phyloP scores from a whole-genome alignment of 2,797 vertebrate genomes.

The Adrianichthys oophorus region DNA sequence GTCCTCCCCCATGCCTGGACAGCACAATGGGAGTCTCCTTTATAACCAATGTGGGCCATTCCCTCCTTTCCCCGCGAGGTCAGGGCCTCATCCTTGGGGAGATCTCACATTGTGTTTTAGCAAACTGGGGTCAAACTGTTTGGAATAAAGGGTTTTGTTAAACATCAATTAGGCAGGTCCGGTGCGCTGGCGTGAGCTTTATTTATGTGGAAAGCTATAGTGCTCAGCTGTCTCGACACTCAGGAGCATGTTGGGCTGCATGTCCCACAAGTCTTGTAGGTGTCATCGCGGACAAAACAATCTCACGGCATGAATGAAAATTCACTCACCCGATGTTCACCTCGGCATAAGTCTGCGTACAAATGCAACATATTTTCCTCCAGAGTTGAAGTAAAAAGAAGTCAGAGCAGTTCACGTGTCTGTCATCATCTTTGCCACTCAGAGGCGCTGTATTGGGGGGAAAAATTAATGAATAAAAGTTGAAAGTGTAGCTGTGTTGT shows the following conservation, averaged over 20 bases:
- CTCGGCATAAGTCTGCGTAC: constrained; percentile 49
- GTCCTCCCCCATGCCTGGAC: constrained; percentile 73
- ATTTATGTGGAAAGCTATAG: constrained; percentile 79
- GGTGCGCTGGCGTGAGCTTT: constrained; percentile 72
- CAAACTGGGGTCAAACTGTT: constrained; percentile 82
- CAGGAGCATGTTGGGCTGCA: constrained; percentile 39
- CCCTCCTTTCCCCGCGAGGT: constrained; percentile 72
- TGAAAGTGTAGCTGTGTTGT: constrained; percentile 72
- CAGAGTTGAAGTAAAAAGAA: background rate
- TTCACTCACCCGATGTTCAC: constrained; percentile 45
- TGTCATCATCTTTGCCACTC: constrained; percentile 53
- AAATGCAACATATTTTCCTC: constrained; percentile 7
- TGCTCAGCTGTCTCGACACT: constrained; percentile 63
- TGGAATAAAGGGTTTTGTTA: constrained; percentile 85
- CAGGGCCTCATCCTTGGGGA: constrained; percentile 82
- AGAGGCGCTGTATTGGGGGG: constrained; percentile 56
- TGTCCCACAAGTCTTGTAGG: constrained; percentile 48
- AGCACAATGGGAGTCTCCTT: constrained; percentile 78
- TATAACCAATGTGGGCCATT: constrained; percentile 72
- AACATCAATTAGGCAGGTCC: constrained; percentile 83
- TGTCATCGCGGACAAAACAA: constrained; percentile 38
- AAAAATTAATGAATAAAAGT: constrained; percentile 64
- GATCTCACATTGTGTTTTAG: constrained; percentile 84
- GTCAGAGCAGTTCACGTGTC: constrained; percentile 6
- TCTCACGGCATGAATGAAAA: constrained; percentile 42